Evolutionary conservation across 2,113 vertebrate species (phyloP), one percentile per base, ranked within the genome.

Genomic region (Dasyurus viverrinus): DNA sequence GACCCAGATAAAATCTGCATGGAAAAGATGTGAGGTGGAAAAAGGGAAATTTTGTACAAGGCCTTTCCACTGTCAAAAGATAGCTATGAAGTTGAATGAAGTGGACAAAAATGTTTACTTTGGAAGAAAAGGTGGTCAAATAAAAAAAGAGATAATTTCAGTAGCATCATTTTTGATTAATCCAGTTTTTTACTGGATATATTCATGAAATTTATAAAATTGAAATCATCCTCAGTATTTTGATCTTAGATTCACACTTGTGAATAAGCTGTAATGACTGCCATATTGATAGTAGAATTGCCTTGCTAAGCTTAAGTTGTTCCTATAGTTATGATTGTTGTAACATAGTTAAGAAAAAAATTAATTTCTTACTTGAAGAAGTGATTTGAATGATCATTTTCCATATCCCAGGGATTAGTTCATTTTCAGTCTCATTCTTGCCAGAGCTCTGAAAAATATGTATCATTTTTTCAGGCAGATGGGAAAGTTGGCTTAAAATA

Each of bases 271-370:
- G 89, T 25, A 53, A 42, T 68, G 25, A 52, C 94, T 92, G 91
- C 53, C 25, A 53, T 19, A 26, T 94, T 95, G 91, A 90, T 52
- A 54, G 8, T 53, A 89, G 89, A 94, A 68, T 52, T 53, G 11
- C 4, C 50, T 4, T 1, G 57, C 48, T 36, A 68, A 14, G 57
- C 93, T 12, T 53, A 60, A 89, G 6, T 46, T 30, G 9, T 94
- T 93, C 47, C 14, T 95, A 6, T 94, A 55, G 92, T 54, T 60
- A 42, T 93, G 25, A 84, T 91, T 95, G 47, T 94, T 93, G 94
- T 97, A 54, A 89, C 54, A 57, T 90, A 94, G 50, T 57, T 96
- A 30, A 68, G 12, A 22, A 93, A 90, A 93, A 94, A 96, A n/a
- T 30, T 14, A n/a, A 94, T 2, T 96, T 94, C 36, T 14, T 91